phyloP scores from a whole-genome alignment of 2,888 invertebrate species.

The Leptinotarsa peninsularis region DNA sequence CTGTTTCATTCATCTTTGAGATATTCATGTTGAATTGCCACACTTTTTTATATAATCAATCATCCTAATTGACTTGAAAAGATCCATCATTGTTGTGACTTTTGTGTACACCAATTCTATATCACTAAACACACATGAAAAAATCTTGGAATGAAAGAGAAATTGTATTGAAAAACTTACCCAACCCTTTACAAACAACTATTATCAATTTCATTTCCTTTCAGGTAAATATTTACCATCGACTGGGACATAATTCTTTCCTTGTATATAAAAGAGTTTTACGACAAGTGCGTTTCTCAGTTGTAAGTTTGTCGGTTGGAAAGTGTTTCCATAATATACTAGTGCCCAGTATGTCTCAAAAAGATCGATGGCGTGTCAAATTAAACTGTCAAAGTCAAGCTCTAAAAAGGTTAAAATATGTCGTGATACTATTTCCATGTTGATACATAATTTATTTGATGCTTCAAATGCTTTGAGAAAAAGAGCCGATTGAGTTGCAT shows the following conservation, averaged over 20 bases:
- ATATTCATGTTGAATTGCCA: neutral
- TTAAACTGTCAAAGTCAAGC: too few species aligned
- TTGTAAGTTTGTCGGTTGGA: neutral
- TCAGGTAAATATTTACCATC: slow-evolving; percentile 35
- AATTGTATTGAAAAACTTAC: neutral
- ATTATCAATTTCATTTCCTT: slow-evolving; percentile 28
- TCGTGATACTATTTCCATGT: too few species aligned
- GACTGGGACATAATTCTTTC: slow-evolving; percentile 29
- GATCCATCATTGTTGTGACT: slow-evolving; percentile 3
- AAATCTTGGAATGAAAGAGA: slow-evolving; percentile 6
- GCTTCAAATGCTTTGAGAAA: too few species aligned
- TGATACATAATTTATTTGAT: too few species aligned
- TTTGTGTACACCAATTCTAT: neutral
- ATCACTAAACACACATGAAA: neutral
- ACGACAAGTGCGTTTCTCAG: neutral
- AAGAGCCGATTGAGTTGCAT: too few species aligned
- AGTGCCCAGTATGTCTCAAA: too few species aligned
- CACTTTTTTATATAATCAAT: neutral
- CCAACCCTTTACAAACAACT: slow-evolving; percentile 29
- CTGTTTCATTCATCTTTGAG: neutral
- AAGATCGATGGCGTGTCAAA: neutral
- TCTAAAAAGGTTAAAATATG: too few species aligned
- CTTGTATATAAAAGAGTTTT: slow-evolving; percentile 26
- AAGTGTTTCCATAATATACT: neutral
- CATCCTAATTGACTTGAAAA: neutral